These are phyloP conservation scores for Tenebrosternarchus preto DNA, from an alignment of 2,113 vertebrate genomes.

Conservation along the genomic window DNA sequence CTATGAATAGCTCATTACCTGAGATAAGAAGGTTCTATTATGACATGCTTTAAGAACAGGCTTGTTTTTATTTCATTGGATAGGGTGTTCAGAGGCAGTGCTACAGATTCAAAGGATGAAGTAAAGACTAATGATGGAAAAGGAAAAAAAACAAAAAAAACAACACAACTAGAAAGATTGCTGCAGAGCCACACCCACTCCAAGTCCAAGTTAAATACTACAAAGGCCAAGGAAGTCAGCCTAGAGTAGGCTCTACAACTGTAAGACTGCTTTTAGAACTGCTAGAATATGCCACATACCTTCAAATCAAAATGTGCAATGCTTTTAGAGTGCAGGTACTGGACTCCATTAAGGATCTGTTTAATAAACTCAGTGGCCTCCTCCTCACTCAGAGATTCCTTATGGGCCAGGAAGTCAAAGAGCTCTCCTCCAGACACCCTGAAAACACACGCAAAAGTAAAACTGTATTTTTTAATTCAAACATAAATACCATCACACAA, in stretches of 20 bases:
- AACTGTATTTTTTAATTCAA: not conserved
- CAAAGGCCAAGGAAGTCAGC: not conserved
- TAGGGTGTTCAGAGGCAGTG: not conserved
- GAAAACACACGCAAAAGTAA: conserved; percentile 57
- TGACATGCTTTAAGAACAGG: not conserved
- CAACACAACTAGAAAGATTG: too few relatives aligned
- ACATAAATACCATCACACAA: not conserved
- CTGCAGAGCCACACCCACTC: too few relatives aligned
- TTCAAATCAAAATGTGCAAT: conserved; percentile 97
- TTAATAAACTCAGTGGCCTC: conserved; percentile 97
- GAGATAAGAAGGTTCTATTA: not conserved
- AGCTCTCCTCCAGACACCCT: conserved; percentile 97
- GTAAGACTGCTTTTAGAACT: too few relatives aligned
- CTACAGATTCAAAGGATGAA: not conserved
- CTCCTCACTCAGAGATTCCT: conserved; percentile 94
- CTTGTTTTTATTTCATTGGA: not conserved
- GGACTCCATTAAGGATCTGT: conserved; percentile 93
- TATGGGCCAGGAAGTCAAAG: conserved; percentile 96
- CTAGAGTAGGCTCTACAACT: not conserved
- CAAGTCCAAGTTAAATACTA: not conserved
- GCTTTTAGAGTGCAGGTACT: conserved; percentile 89
- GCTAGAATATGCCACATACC: conserved; percentile 70
- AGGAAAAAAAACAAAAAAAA: too few relatives aligned
- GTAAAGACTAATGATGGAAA: too few relatives aligned
- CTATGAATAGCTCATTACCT: not conserved